Base-by-base conservation (phyloP, 2,113 vertebrate species). In the Silurus meridionalis region DNA sequence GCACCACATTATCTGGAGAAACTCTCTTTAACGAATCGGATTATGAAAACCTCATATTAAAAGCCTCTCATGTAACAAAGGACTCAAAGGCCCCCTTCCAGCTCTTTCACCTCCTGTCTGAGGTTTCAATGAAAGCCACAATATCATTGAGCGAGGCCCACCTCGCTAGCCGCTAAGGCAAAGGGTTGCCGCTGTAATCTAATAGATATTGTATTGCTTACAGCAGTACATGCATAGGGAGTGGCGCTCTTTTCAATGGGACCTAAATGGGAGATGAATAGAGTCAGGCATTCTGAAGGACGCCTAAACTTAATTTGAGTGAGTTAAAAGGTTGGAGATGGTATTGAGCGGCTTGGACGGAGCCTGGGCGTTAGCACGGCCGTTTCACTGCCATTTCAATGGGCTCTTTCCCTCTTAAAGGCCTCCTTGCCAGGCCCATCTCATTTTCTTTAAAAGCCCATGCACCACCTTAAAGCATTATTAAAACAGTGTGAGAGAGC, bases 171-270 rank as follows among this genome's bases (percentile, higher is more conserved):
- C 81, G 74, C 82, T 83, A 86, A 88, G 90, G 89, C 83, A 87
- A 85, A 89, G 88, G 85, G 89, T 89, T 89, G 86, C 87, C 80
- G 61, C 86, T 78, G 88, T 92, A 92, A 92, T 92, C 91, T 92
- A 92, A 92, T 92, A 91, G 90, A 91, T 91, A 90, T 90, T 91
- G 91, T 92, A 92, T 92, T 91, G 92, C 90, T 92, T 89, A 89
- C 90, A 91, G 91, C 89, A 87, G 89, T 87, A 85, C 83, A 89
- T 83, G 87, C 75, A 86, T 85, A 78, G 83, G 77, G 89, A 90
- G 86, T 61, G 81, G 84, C 83, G 88, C 90, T 90, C 90, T 91
- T 90, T 92, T 91, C 91, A 91, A 91, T 91, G 86, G 90, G 87
- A 87, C 91, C 91, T 91, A 91, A 92, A 89, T 88, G 85, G 90